Percentiles rank a stretch among this genome's conserved stretches.
These are phyloP conservation scores for Ptychochromis oligacanthus DNA, from an alignment of 2,113 vertebrate genomes.

Conservation along the genomic window DNA sequence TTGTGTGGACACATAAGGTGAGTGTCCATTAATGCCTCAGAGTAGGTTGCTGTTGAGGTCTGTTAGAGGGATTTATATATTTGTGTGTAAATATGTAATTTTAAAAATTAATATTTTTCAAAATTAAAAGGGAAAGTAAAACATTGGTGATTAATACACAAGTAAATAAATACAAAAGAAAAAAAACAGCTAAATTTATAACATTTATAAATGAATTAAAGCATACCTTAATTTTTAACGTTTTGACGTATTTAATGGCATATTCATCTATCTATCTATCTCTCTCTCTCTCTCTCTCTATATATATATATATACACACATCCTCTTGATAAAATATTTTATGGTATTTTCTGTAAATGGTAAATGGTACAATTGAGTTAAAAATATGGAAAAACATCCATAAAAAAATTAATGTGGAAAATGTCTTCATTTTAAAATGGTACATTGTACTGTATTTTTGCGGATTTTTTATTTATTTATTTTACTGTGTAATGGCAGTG, in stretches of 20 bases:
- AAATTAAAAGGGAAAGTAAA: rapidly evolving
- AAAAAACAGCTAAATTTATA: background rate
- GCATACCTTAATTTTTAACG: background rate
- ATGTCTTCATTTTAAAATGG: no score
- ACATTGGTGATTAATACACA: background rate
- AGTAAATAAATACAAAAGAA: background rate
- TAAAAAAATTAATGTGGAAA: no score
- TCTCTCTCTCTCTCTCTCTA: no score
- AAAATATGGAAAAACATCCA: no score
- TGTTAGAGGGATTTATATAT: background rate
- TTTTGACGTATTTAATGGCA: background rate
- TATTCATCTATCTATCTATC: no score
- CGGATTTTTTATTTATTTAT: no score
- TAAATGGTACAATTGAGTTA: no score
- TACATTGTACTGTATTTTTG: no score
- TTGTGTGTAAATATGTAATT: background rate
- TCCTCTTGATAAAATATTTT: no score
- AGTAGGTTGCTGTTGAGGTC: background rate
- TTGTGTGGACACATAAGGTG: background rate
- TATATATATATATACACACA: no score
- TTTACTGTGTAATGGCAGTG: background rate
- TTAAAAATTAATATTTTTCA: background rate
- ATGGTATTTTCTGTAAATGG: no score
- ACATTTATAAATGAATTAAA: background rate
- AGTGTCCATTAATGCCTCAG: background rate